Base-by-base conservation (phyloP, 2,113 vertebrate genomes). In the Dinomys branickii region DNA sequence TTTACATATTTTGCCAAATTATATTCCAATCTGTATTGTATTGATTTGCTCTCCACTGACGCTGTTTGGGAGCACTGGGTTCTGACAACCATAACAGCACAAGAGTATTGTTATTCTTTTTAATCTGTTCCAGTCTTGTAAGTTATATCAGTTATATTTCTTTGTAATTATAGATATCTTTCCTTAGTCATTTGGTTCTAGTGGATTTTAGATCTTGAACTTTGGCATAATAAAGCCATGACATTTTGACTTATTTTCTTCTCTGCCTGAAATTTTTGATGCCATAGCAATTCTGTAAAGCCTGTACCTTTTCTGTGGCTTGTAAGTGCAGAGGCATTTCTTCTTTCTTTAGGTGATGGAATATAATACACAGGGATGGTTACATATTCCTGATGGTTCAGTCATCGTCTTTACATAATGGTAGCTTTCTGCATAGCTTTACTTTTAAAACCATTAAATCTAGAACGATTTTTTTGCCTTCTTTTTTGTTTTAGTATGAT, bases 391-490 rank as follows among this genome's bases (percentile, higher is more conserved):
- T 41, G 24, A 59, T 30, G 12, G 5, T 35, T 44, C 3, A 28
- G 19, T 83, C 59, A n/a, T 44, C 14, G 41, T 80, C 12, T 33
- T 35, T 35, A 17, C 12, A 4, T 75, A 73, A 78, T 35, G 77
- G 10, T 20, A 78, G 33, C n/a, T 82, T 90, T 95, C 59, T 73
- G n/a, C 94, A 85, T 88, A 80, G 75, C 77, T 77, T 93, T 13
- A 85, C 94, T 88, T 85, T 91, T 85, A 92, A 96, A 97, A 88
- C 44, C 24, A 61, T 93, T 81, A 75, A 24, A 26, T 94, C 61
- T 95, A 85, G 89, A 97, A 97, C 71, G 88, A 88, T 96, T 82
- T 67, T 67, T 67, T 67, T 17, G 3, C 24, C 24, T 61, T 28
- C 8, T 78, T 88, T 80, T 52, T 19, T 17, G 17, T 63, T 86